phyloP scores from a whole-genome alignment of 2,888 invertebrate species.

The Drosophila seclusa region DNA sequence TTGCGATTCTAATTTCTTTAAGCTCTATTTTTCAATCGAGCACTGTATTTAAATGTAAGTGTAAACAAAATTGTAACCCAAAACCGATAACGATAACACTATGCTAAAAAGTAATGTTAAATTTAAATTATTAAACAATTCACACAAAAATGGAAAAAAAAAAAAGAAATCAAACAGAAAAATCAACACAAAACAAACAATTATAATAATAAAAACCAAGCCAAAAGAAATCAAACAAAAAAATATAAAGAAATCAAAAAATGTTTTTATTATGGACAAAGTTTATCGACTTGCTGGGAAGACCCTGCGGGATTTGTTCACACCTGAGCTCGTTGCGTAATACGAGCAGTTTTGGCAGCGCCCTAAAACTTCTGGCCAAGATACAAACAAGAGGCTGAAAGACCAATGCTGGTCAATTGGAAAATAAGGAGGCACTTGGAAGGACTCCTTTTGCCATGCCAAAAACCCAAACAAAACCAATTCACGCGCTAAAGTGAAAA shows the following conservation, averaged over 20 bases:
- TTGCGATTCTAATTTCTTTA: not conserved
- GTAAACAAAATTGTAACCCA: conserved; percentile 27
- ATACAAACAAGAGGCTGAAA: not conserved
- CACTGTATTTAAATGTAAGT: conserved; percentile 35
- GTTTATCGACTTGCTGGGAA: conserved; percentile 30
- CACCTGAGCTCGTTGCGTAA: conserved; percentile 42
- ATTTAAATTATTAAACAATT: conserved; percentile 65
- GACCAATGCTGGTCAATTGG: conserved; percentile 28
- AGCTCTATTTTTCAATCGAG: not conserved
- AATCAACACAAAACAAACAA: conserved; percentile 28
- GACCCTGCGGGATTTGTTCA: conserved; percentile 37
- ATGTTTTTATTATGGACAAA: conserved; percentile 28
- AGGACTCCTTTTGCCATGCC: conserved; percentile 14
- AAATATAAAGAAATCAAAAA: conserved; percentile 20
- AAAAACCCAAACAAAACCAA: conserved; percentile 26
- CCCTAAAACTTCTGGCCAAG: conserved; percentile 42
- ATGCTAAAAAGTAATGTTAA: conserved; percentile 66
- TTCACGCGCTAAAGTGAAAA: conserved; percentile 9
- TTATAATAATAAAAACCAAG: conserved; percentile 47
- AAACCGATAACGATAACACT: conserved; percentile 37
- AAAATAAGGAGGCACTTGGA: conserved; percentile 23
- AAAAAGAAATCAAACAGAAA: conserved; percentile 25
- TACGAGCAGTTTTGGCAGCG: conserved; percentile 13
- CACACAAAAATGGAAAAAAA: conserved; percentile 29
- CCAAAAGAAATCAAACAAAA: conserved; percentile 49